Conservation (phyloP, 2,888 invertebrate species). For the Alloscopus bannaensis region DNA sequence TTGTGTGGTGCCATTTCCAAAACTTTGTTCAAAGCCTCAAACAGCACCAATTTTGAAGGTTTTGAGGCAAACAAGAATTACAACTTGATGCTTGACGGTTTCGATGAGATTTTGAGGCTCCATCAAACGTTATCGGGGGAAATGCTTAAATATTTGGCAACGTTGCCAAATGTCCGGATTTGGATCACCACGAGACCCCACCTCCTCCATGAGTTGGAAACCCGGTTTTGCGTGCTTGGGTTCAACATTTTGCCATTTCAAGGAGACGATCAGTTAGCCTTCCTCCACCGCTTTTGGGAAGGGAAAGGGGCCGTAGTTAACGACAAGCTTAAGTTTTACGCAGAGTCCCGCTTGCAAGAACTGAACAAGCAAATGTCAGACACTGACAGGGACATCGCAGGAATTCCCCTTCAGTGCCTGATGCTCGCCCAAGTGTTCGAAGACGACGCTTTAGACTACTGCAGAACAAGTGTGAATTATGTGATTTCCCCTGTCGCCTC, state of each 20-base stretch:
- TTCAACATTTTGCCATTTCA: constrained; percentile 1
- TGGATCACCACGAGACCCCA: constrained; percentile 2
- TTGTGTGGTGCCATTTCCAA: background rate
- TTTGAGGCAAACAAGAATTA: background rate
- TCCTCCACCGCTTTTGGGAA: background rate
- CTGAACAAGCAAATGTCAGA: background rate
- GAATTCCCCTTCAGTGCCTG: constrained; percentile 5
- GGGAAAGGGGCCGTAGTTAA: background rate
- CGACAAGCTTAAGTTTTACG: background rate
- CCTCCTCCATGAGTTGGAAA: background rate
- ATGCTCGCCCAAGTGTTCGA: background rate
- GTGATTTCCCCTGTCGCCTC: background rate
- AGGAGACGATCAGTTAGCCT: background rate
- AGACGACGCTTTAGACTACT: background rate
- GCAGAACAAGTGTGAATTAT: too few species aligned
- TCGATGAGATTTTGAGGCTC: constrained; percentile 3
- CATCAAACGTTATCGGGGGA: background rate
- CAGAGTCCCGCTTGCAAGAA: background rate
- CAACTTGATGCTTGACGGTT: constrained; percentile 8
- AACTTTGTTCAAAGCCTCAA: background rate
- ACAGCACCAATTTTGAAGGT: background rate
- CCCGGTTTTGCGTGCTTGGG: background rate
- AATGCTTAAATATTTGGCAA: background rate
- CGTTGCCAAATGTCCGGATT: background rate
- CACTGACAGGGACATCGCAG: background rate